Conservation (phyloP, 2,888 invertebrate species). For the Willowsia nigromaculata region DNA sequence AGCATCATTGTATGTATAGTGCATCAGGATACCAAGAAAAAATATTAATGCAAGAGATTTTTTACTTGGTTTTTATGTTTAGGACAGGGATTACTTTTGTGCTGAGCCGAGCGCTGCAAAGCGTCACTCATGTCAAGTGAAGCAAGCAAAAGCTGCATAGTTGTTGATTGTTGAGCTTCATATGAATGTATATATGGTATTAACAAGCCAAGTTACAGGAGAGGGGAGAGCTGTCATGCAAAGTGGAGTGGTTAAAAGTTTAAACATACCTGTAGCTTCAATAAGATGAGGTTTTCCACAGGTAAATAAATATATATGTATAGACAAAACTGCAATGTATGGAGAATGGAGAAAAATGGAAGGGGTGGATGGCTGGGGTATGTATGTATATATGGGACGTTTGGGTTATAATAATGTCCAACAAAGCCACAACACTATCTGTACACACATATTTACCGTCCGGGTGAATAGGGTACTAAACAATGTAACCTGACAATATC, state of each 20-base stretch:
- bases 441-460: neutral
- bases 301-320: neutral
- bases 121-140: constrained; percentile 50
- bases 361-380: constrained; percentile 9
- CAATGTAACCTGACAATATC: neutral
- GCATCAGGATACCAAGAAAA: constrained; percentile 23
- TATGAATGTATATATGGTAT: neutral
- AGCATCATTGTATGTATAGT: too few species aligned
- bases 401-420: neutral
- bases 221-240: constrained; percentile 36
- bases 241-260: neutral
- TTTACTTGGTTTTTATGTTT: neutral
- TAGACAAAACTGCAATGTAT: neutral
- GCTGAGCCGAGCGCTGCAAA: constrained; percentile 1
- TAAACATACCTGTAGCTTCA: neutral
- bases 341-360: constrained; percentile 23
- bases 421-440: constrained; percentile 13
- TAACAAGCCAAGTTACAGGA: neutral
- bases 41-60: constrained; percentile 10
- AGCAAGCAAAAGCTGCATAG: constrained; percentile 28
- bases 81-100: constrained; percentile 20
- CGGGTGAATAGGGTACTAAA: constrained; percentile 25
- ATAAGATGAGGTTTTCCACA: neutral
- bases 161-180: constrained; percentile 20
- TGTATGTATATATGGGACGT: neutral